Percentiles rank a stretch among this genome's conserved stretches.
phyloP scores from a whole-genome alignment of 2,797 vertebrate species.

The Aselliscus stoliczkanus region DNA sequence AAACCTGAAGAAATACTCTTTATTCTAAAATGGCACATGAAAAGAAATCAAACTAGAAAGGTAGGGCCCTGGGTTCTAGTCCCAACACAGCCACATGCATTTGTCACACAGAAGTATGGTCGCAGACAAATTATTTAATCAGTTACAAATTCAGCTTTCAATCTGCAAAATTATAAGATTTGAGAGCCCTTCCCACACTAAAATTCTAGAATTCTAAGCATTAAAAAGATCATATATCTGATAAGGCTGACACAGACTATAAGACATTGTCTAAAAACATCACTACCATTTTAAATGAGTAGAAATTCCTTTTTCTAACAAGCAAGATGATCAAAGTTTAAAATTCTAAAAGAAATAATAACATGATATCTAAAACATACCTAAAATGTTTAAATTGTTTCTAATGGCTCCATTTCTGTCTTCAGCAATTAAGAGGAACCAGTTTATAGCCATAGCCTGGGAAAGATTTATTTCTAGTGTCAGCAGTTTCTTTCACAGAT shows the following conservation, averaged over 20 bases:
- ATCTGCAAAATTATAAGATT: background rate
- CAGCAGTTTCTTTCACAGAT: constrained; percentile 49
- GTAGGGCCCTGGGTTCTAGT: background rate
- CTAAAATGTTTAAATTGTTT: constrained; percentile 35
- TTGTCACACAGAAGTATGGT: background rate
- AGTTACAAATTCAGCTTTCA: background rate
- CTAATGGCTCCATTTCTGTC: constrained; percentile 26
- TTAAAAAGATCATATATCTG: background rate
- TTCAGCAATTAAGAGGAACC: constrained; percentile 33
- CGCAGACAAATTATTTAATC: background rate
- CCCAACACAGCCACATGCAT: background rate
- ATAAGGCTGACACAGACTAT: background rate
- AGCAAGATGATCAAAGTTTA: constrained; percentile 14
- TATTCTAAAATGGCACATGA: background rate
- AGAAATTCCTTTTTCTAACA: background rate
- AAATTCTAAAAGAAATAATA: constrained; percentile 5
- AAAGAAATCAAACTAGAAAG: background rate
- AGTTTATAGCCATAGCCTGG: background rate
- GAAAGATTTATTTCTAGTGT: constrained; percentile 21
- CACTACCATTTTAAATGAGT: background rate
- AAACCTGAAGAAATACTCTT: constrained; percentile 6
- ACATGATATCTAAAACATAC: background rate
- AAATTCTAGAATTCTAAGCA: constrained; percentile 6
- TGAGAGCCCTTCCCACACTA: background rate
- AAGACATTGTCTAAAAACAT: background rate